phyloP scores from a whole-genome alignment of 2,113 vertebrate genomes.

The Cololabis saira region DNA sequence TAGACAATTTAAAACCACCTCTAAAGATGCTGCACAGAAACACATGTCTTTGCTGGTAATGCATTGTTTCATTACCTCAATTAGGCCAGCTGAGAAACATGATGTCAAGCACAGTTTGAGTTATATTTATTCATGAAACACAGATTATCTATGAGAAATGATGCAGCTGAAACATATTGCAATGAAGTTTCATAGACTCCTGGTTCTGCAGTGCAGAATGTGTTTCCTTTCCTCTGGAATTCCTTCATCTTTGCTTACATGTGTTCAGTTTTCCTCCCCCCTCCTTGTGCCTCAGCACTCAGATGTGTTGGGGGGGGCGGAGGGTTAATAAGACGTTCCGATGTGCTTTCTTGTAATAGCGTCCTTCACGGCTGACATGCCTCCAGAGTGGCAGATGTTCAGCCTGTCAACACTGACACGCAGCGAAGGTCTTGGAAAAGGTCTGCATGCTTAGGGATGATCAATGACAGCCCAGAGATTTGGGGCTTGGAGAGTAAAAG shows the following conservation, averaged over 20 bases:
- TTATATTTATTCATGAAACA: slow-evolving; percentile 19
- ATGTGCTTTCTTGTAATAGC: slow-evolving; percentile 16
- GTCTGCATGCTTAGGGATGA: no score
- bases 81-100: slow-evolving; percentile 25
- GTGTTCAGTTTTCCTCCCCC: no score
- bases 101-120: slow-evolving; percentile 4
- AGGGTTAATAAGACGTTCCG: no score
- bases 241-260: not conserved
- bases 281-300: not conserved
- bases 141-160: not conserved
- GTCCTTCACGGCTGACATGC: slow-evolving; percentile 62
- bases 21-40: slow-evolving; percentile 12
- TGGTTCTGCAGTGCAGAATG: not conserved
- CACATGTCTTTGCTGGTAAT: slow-evolving; percentile 31
- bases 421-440: no score
- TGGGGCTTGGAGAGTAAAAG: not conserved
- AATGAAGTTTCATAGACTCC: not conserved
- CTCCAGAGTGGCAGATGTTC: slow-evolving; percentile 31
- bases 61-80: slow-evolving; percentile 33
- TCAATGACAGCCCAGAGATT: no score
- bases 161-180: not conserved
- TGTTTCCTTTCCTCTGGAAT: not conserved
- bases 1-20: slow-evolving; percentile 9
- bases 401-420: slow-evolving; percentile 6
- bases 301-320: slow-evolving; percentile 7